Conservation (phyloP, 2,797 vertebrate species). For the Chiloscyllium punctatum region DNA sequence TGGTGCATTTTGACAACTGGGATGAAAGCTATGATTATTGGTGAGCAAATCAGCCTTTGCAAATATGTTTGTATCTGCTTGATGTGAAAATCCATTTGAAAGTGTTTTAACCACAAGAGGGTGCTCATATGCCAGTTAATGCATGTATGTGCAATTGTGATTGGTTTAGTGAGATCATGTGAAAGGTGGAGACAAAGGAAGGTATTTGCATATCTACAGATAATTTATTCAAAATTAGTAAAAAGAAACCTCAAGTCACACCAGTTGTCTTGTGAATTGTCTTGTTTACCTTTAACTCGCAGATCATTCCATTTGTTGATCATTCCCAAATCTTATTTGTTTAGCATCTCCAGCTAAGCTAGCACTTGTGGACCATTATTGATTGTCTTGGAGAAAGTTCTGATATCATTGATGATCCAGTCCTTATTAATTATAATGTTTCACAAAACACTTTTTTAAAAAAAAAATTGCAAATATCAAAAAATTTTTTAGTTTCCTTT, state of each 20-base stretch:
- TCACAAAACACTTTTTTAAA: not conserved
- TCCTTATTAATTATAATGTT: not conserved
- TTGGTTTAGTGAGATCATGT: not conserved
- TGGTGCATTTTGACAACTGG: constrained; percentile 54
- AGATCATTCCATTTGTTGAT: not conserved
- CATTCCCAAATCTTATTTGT: not conserved
- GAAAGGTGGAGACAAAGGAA: not conserved
- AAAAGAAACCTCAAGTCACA: not conserved
- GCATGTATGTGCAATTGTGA: not conserved
- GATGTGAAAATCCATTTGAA: not conserved
- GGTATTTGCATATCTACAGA: not conserved
- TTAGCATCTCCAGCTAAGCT: too few relatives aligned
- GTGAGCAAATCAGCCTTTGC: constrained; percentile 41
- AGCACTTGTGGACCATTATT: too few relatives aligned
- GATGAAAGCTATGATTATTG: constrained; percentile 54
- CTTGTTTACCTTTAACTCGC: not conserved
- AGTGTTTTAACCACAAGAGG: constrained; percentile 1
- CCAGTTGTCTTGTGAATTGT: not conserved
- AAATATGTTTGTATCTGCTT: not conserved
- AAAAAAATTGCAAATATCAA: not conserved
- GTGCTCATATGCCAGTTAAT: not conserved
- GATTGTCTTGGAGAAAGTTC: not conserved
- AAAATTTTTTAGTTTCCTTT: not conserved
- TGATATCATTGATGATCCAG: not conserved
- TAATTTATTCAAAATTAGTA: not conserved